These are phyloP conservation scores for Chiloscyllium punctatum DNA, from an alignment of 2,797 vertebrate species.

Conservation along the genomic window DNA sequence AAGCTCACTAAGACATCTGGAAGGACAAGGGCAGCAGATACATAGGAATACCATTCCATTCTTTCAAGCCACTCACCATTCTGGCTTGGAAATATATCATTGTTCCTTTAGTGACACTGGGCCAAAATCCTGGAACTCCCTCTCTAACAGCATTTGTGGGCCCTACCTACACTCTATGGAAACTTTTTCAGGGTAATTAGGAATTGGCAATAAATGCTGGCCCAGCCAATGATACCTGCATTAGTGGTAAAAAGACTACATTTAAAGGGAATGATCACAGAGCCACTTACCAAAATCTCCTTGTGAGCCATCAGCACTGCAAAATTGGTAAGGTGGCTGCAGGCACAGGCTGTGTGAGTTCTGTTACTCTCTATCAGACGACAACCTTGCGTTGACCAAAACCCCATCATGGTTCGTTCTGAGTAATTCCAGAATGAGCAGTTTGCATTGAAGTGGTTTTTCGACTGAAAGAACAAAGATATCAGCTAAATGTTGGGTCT, in stretches of 20 bases:
- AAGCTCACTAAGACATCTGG: too few relatives aligned
- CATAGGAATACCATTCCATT: too few relatives aligned
- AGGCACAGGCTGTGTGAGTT: slow-evolving; percentile 87
- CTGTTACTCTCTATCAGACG: slow-evolving; percentile 77
- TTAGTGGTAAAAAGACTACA: background rate
- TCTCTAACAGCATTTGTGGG: too few relatives aligned
- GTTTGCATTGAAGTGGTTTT: slow-evolving; percentile 83
- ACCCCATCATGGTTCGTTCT: slow-evolving; percentile 84
- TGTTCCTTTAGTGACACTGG: too few relatives aligned
- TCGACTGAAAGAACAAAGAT: slow-evolving; percentile 57
- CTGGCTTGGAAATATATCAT: too few relatives aligned
- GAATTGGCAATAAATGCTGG: too few relatives aligned
- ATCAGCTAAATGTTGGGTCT: background rate
- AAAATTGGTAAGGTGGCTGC: slow-evolving; percentile 92
- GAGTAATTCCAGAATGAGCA: slow-evolving; percentile 98
- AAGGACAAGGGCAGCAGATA: too few relatives aligned
- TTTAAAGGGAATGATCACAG: background rate
- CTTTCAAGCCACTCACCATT: too few relatives aligned
- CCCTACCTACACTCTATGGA: too few relatives aligned
- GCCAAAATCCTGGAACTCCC: too few relatives aligned
- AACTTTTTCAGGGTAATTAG: too few relatives aligned
- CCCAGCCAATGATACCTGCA: background rate
- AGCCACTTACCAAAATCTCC: slow-evolving; percentile 66
- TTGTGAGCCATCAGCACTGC: slow-evolving; percentile 86
- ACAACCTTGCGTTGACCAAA: slow-evolving; percentile 91